A percentile compares a stretch with the other conserved stretches of the same genome.
These are phyloP conservation scores for Cotesia congregata DNA, from an alignment of 2,888 invertebrate species.

Conservation along the genomic window DNA sequence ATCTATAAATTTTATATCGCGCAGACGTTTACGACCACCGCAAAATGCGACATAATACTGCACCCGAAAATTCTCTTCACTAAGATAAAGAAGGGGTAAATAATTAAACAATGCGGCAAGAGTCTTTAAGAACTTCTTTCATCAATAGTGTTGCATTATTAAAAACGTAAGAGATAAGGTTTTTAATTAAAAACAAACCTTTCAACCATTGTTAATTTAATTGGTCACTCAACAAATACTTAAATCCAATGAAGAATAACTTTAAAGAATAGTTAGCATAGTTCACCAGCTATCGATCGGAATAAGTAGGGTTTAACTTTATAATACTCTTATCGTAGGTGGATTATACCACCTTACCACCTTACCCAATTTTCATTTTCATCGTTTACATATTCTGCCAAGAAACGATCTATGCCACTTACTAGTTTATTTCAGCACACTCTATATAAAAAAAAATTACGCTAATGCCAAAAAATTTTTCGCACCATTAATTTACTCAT, in stretches of 20 bases:
- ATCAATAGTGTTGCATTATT: background rate
- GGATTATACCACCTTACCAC: conserved; percentile 2
- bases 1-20: conserved; percentile 5
- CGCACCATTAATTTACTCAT: background rate
- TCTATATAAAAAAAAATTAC: background rate
- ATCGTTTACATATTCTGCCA: conserved; percentile 15
- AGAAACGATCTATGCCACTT: conserved; percentile 24
- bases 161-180: no score
- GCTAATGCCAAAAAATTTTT: background rate
- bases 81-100: conserved; percentile 11
- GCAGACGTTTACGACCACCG: conserved; percentile 20
- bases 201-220: no score
- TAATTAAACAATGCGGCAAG: background rate
- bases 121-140: background rate
- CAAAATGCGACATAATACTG: conserved; percentile 34
- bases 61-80: conserved; percentile 30
- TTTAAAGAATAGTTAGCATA: background rate
- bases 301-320: background rate
- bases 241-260: background rate
- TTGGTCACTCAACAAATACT: background rate
- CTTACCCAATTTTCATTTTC: background rate
- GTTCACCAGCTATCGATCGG: background rate
- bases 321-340: conserved; percentile 16
- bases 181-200: no score
- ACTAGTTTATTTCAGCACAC: conserved; percentile 10